A percentile compares a stretch with the other conserved stretches of the same genome.
Evolutionary conservation across 2,888 invertebrate genomes (phyloP).

Genomic region (Leptinotarsa rubiginosa): DNA sequence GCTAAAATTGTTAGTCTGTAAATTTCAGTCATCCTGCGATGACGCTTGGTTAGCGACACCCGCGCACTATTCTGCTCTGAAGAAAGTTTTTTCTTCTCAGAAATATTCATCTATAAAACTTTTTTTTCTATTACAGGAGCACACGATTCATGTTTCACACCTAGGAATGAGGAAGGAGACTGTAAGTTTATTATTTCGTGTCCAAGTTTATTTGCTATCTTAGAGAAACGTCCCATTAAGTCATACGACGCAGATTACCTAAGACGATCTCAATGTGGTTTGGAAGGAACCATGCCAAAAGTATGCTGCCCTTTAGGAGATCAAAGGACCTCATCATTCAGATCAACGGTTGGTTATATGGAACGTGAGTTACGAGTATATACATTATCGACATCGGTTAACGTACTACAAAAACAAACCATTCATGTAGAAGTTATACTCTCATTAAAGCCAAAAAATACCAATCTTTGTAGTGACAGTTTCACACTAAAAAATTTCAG

Average conservation of each 20-base stretch:
- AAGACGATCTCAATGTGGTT: slow-evolving; percentile 77
- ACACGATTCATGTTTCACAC: slow-evolving; percentile 64
- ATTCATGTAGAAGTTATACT: too few species aligned
- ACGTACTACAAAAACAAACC: too few species aligned
- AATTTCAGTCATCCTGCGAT: too few species aligned
- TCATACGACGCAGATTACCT: slow-evolving; percentile 68
- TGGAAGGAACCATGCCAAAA: slow-evolving; percentile 70
- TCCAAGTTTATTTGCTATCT: slow-evolving; percentile 60
- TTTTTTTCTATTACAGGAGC: slow-evolving; percentile 45
- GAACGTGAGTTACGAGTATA: slow-evolving; percentile 20
- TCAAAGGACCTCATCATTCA: slow-evolving; percentile 22
- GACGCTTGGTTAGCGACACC: too few species aligned
- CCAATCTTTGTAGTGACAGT: too few species aligned
- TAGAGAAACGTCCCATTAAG: slow-evolving; percentile 64
- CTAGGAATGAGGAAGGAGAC: slow-evolving; percentile 63
- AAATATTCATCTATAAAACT: background rate
- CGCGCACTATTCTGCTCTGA: too few species aligned
- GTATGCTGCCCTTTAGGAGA: slow-evolving; percentile 68
- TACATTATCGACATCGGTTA: too few species aligned
- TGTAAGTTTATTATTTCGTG: slow-evolving; percentile 69
- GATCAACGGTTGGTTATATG: slow-evolving; percentile 16
- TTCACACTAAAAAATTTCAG: too few species aligned
- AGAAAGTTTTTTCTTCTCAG: too few species aligned
- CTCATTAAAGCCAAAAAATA: too few species aligned
- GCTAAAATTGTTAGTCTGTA: too few species aligned